A percentile compares a stretch with the other conserved stretches of the same genome.
Evolutionary conservation across 2,888 invertebrate species (phyloP).

Genomic region (Luperina testacea): DNA sequence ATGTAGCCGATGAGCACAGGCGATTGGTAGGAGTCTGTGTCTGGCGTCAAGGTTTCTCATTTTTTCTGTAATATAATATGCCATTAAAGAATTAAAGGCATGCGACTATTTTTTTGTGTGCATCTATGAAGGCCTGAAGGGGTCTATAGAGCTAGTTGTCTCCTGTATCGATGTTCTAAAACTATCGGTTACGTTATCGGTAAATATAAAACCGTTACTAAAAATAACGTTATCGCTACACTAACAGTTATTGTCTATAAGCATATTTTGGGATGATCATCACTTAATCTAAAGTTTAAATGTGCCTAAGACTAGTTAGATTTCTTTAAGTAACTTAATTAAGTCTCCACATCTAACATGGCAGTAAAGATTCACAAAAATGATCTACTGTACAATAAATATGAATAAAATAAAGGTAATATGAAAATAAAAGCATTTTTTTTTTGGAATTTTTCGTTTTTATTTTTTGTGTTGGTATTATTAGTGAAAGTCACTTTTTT

Average conservation of each 20-base stretch:
- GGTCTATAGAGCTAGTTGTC: not conserved
- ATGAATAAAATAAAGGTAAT: conserved; percentile 44
- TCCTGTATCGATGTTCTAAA: conserved; percentile 18
- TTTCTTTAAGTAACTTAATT: conserved; percentile 66
- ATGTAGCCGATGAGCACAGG: not conserved
- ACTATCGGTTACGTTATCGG: conserved; percentile 24
- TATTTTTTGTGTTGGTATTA: conserved; percentile 34
- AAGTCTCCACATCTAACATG: conserved; percentile 67
- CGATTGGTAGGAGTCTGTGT: not conserved
- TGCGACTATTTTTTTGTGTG: not conserved
- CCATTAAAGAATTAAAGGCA: not conserved
- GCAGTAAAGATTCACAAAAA: conserved; percentile 72
- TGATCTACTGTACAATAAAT: conserved; percentile 66
- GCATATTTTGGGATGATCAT: conserved; percentile 61
- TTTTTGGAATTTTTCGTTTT: conserved; percentile 54
- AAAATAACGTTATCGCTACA: conserved; percentile 44
- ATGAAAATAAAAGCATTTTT: conserved; percentile 67
- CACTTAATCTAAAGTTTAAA: conserved; percentile 61
- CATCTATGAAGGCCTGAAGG: not conserved
- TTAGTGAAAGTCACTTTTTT: conserved; percentile 23
- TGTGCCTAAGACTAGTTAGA: conserved; percentile 77
- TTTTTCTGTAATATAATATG: not conserved
- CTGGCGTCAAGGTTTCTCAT: not conserved
- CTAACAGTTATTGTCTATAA: conserved; percentile 63
- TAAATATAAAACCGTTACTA: conserved; percentile 43